Base-by-base conservation (phyloP, 2,888 invertebrate genomes). In the Homarus gammarus region DNA sequence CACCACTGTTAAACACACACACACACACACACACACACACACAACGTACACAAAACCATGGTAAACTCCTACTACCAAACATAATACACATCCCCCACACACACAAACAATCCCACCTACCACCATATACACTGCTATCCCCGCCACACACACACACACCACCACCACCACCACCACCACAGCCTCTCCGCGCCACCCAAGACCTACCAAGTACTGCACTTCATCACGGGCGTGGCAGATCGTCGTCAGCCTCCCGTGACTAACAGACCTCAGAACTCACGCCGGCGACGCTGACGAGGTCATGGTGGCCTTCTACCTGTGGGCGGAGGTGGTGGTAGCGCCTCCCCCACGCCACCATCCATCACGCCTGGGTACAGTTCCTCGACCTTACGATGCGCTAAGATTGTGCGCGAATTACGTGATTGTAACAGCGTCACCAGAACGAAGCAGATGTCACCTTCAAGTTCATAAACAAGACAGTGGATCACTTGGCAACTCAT, bases 381-480 rank as follows among this genome's bases (percentile, higher is more conserved):
- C 22, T 22, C 18, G 22, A 56, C 1, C 15, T 15, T 8, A 38
- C 33, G 73, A 38, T 38, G 15, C 40, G 40, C 38, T 38, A 73
- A 73, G 73, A 73, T 38, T 38, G n/a, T 2, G 12, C 15, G 2
- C 73, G 40, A 73, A 73, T 73, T 73, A 73, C 73, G 73, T 22
- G 40, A 73, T 40, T 73, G 73, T 38, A 73, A 38, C 73, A n/a
- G 40, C 73, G 40, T 12, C 73, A 22, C n/a, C 22, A 38, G 38
- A 38, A 18, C 38, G 36, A 73, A 3, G 38, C 15, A n/a, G 18
- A 18, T 0, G 38, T 73, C 73, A n/a, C 18, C 6, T 38, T n/a
- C 8, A n/a, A n/a, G 22, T 1, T 38, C n/a, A 40, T 38, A 18
- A 73, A 73, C 38, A 38, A 15, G 15, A 31, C 40, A 38, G 40